These are phyloP conservation scores for Rhabditoides inermis DNA, from an alignment of 2,888 invertebrate genomes.

Conservation along the genomic window DNA sequence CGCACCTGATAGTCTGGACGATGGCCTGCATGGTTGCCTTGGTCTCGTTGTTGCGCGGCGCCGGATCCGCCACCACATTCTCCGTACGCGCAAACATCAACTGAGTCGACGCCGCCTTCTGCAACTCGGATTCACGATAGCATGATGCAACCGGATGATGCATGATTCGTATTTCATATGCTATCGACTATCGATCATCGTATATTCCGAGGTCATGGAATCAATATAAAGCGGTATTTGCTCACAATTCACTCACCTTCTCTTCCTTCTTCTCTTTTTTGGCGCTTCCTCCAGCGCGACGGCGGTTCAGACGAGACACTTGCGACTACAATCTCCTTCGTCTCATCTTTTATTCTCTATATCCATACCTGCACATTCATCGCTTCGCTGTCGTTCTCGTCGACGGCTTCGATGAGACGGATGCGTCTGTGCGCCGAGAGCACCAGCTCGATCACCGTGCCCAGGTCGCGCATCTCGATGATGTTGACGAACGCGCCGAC, in stretches of 20 bases:
- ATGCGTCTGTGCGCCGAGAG: slow-evolving; percentile 65
- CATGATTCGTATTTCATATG: no score
- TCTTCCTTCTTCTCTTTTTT: no score
- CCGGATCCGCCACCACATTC: slow-evolving; percentile 34
- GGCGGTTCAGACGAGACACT: not conserved
- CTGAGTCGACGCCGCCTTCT: no score
- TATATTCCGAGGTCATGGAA: no score
- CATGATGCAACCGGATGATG: no score
- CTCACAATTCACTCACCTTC: no score
- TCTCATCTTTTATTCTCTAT: not conserved
- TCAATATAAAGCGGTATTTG: no score
- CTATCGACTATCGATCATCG: no score
- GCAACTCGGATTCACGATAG: no score
- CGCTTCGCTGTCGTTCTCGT: no score
- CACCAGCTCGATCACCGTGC: slow-evolving; percentile 75
- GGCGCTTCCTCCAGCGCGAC: no score
- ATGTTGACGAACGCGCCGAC: slow-evolving; percentile 96
- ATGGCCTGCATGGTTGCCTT: slow-evolving; percentile 44
- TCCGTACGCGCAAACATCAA: slow-evolving; percentile 43
- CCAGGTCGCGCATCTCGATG: slow-evolving; percentile 73
- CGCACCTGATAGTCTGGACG: slow-evolving; percentile 42
- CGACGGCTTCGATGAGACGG: not conserved
- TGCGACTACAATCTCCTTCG: not conserved
- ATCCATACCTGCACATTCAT: not conserved
- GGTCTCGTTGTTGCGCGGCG: slow-evolving; percentile 25